Base-by-base conservation (phyloP, 2,888 invertebrate species). In the Mythimna albipuncta region DNA sequence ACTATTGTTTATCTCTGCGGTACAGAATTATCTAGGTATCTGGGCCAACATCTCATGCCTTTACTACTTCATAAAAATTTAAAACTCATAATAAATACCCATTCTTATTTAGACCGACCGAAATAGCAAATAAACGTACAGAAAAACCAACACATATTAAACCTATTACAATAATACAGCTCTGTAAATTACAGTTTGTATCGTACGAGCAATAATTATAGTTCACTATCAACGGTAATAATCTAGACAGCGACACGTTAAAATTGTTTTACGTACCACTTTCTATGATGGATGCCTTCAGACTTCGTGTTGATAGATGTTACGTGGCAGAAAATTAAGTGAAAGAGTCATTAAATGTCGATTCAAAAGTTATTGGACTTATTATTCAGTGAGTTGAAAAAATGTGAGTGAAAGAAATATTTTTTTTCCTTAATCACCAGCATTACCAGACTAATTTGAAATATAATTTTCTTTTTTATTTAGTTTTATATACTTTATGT, bases 121-220 rank as follows among this genome's bases (percentile, higher is more conserved):
- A 69, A 70, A 69, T 62, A 72, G 54, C 58, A 76, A 75, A 81
- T 66, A 75, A 64, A 77, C 35, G 4, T 4, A 69, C 65, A 81
- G 52, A 65, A 64, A 81, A 38, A 73, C 81, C 63, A 64, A 74
- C 81, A 67, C 61, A 50, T 47, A 66, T 64, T 67, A 54, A 38
- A 68, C 64, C 73, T 73, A 73, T 77, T 72, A 73, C 21, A 72
- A 47, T 68, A 74, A 75, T 75, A 82, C 57, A 64, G 78, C 61
- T 76, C 59, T 79, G 88, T 87, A 89, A 91, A 90, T 90, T 88
- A 89, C 86, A 88, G 89, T 90, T 89, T 89, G 88, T 86, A 86
- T 85, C 87, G 88, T 88, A 85, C 83, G 71, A 82, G 85, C 84
- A 85, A 87, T 91, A 92, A 93, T 93, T 92, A 92, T 83, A 79